Base-by-base conservation (phyloP, 1,140 invertebrate genomes). In the Caligus rogercresseyi region DNA sequence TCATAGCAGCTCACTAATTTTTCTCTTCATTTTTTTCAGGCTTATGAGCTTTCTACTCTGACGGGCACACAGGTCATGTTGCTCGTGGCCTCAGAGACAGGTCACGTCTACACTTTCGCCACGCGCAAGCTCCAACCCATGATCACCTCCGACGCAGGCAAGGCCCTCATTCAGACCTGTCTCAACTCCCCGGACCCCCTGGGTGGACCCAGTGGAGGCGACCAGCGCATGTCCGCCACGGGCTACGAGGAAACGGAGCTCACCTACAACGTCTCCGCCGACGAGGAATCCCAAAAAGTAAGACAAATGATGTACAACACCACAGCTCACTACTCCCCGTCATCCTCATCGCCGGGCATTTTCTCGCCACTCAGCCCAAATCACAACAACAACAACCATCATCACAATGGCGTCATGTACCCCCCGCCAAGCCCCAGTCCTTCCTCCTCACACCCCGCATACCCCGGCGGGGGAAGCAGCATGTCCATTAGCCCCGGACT, bases 31-130 rank as follows among this genome's bases (percentile, higher is more conserved):
- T 66, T 64, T 68, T 76, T 67, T 4, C 79, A 98, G 93, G 94
- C 95, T 18, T 98, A 98, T 79, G 96, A 99, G 76, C 75, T 99
- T 70, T 97, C 95, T 63, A 98, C 94, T 62, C 73, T 99, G 73
- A 99, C 96, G 54, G 95, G 96, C 15, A 98, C 96, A 14, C 94
- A 99, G 78, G 94, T 99, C 72, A 96, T 94, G 90, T 75, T 95
- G 61, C 76, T 95, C 69, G 91, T 95, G 61, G 91, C 90, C 25
- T 91, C 87, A 26, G 91, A 95, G 74, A 95, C 90, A 14, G 91
- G 95, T 2, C 96, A 99, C 77, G 95, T 98, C 67, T 99, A 99
- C 77, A 98, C 96, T 55, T 99, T 98, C 78, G 95, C 96, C 25
- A 99, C 96, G 54, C 79, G 91, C 61, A 98, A 99, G 75, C 78